Evolutionary conservation across 2,797 vertebrate species (phyloP).

Genomic region (Micrastur ruficollis): DNA sequence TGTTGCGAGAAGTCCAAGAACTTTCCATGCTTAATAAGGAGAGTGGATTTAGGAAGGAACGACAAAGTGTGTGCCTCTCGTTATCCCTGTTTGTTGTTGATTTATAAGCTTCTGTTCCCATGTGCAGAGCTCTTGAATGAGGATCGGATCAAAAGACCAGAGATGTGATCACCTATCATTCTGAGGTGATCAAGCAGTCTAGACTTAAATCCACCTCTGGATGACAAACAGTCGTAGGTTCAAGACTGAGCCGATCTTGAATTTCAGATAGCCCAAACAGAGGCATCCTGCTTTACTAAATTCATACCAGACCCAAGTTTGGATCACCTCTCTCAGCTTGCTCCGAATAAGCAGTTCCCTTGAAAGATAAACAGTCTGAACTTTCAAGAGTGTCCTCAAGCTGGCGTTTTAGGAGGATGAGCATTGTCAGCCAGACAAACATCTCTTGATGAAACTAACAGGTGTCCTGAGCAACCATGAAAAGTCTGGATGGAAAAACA

Average conservation of each 20-base stretch:
- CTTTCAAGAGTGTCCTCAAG: background rate
- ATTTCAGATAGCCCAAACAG: background rate
- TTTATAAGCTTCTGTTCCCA: background rate
- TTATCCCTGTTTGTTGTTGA: background rate
- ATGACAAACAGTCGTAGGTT: background rate
- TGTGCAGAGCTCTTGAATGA: background rate
- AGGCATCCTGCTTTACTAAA: background rate
- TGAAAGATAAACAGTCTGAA: background rate
- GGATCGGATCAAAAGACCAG: background rate
- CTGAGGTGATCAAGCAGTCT: background rate
- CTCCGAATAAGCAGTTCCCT: background rate
- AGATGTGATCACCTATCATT: background rate
- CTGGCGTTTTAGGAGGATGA: background rate
- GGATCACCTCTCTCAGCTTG: background rate
- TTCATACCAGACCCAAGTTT: background rate
- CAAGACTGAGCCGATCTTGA: background rate
- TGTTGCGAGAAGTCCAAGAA: background rate
- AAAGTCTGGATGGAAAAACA: background rate
- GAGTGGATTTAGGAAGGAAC: background rate
- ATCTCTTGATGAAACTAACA: background rate
- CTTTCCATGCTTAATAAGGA: constrained; percentile 13
- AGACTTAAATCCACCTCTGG: background rate
- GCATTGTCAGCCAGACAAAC: background rate
- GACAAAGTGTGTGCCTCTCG: background rate
- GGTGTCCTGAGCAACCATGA: background rate